These are phyloP conservation scores for Orius insidiosus DNA, from an alignment of 1,140 invertebrate genomes.

Conservation along the genomic window DNA sequence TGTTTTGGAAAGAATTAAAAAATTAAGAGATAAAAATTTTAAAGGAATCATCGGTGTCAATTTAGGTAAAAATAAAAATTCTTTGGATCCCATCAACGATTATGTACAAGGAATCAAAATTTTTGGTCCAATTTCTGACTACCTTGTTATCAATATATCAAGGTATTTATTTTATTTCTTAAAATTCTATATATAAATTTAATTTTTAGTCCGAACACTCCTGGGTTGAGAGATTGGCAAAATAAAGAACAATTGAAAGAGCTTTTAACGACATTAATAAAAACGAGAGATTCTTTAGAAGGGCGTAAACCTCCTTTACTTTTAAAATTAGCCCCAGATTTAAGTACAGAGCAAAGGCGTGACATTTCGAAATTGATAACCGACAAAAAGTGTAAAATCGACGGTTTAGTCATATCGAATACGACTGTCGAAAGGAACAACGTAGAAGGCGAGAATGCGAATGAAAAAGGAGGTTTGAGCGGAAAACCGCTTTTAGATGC, in stretches of 20 bases:
- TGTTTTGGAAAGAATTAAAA: conserved; percentile 44
- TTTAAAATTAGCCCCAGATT: conserved; percentile 88
- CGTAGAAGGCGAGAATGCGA: conserved; percentile 28
- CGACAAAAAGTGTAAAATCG: conserved; percentile 42
- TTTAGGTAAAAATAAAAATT: conserved; percentile 87
- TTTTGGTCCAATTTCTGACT: conserved; percentile 63
- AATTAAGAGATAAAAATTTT: conserved; percentile 33
- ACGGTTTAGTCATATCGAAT: conserved; percentile 89
- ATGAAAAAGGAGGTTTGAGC: conserved; percentile 75
- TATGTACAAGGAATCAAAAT: conserved; percentile 61
- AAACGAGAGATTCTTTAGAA: conserved; percentile 34
- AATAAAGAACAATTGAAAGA: conserved; percentile 51
- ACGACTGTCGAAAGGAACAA: conserved; percentile 62
- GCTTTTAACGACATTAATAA: conserved; percentile 50
- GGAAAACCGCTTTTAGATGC: conserved; percentile 63
- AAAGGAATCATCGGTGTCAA: conserved; percentile 67
- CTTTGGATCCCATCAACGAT: conserved; percentile 54
- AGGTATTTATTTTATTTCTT: conserved; percentile 34
- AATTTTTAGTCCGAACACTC: conserved; percentile 72
- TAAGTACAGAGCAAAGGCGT: conserved; percentile 55
- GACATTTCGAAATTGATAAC: conserved; percentile 52
- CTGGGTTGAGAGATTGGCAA: conserved; percentile 75
- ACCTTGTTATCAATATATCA: conserved; percentile 79
- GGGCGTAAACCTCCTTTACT: conserved; percentile 49
- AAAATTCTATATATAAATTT: conserved; percentile 2